phyloP scores from a whole-genome alignment of 2,797 vertebrate species.

The Microctenopoma lineatum region DNA sequence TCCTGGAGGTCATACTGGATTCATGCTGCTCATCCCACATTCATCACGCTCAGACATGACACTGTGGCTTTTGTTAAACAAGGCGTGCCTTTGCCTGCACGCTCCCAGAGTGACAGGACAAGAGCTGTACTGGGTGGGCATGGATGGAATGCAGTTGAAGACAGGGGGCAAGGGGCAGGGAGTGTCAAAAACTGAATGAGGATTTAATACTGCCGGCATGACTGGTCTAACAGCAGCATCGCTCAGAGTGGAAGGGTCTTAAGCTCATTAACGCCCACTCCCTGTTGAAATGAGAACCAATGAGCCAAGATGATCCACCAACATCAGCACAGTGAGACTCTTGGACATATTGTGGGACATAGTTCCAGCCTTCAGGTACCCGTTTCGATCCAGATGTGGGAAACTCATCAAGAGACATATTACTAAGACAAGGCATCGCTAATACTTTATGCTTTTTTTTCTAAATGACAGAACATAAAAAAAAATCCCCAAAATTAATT shows the following conservation, averaged over 20 bases:
- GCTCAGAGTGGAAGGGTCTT: constrained; percentile 25
- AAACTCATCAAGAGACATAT: neutral
- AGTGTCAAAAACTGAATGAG: constrained; percentile 41
- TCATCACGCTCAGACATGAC: constrained; percentile 56
- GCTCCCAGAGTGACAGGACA: constrained; percentile 74
- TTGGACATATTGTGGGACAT: constrained; percentile 1
- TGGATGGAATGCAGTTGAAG: constrained; percentile 74
- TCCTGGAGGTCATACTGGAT: constrained; percentile 14
- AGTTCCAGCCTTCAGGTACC: neutral
- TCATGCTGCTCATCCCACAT: constrained; percentile 54
- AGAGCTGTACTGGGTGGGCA: constrained; percentile 70
- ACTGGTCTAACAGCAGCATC: constrained; percentile 41
- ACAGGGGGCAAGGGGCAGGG: constrained; percentile 11
- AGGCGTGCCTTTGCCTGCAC: constrained; percentile 35
- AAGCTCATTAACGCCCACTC: constrained; percentile 44
- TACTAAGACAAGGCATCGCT: neutral
- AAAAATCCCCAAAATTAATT: constrained; percentile 17
- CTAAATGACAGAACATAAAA: constrained; percentile 1
- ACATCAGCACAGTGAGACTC: constrained; percentile 22
- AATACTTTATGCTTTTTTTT: too few relatives aligned
- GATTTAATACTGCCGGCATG: constrained; percentile 51
- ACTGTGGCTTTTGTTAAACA: constrained; percentile 75
- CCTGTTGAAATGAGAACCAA: constrained; percentile 16
- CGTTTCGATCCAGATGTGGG: neutral
- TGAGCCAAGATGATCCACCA: neutral